These are phyloP conservation scores for Stichopus horrens DNA, from an alignment of 53 echinoderm and acorn worm genomes.

Conservation along the genomic window DNA sequence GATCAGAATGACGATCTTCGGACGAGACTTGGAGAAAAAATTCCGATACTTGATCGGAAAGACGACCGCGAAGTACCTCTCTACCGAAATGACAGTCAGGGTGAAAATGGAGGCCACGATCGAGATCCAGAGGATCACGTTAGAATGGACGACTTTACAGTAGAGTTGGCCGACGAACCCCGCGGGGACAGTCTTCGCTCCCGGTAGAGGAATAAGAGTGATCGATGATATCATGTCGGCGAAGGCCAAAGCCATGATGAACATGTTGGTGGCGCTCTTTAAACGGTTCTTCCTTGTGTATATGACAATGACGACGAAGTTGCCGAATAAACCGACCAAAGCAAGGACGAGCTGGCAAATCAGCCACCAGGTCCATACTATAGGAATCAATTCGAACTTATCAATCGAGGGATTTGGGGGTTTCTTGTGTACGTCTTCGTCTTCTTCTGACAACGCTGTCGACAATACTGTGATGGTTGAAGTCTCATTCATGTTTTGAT, in stretches of 20 bases:
- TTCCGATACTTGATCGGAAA: slow-evolving; percentile 65
- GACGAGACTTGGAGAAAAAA: slow-evolving; percentile 61
- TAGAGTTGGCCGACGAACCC: slow-evolving; percentile 66
- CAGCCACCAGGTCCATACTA: slow-evolving; percentile 62
- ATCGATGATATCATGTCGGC: slow-evolving; percentile 84
- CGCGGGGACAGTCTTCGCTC: slow-evolving; percentile 36
- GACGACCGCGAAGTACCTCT: slow-evolving; percentile 78
- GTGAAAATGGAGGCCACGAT: slow-evolving; percentile 79
- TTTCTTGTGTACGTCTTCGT: too few relatives aligned
- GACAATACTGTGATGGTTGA: too few relatives aligned
- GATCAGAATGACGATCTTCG: slow-evolving; percentile 52
- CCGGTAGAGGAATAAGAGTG: slow-evolving; percentile 68
- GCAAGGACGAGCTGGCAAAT: slow-evolving; percentile 64
- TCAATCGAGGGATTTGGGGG: too few relatives aligned
- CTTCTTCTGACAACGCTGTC: too few relatives aligned
- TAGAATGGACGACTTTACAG: slow-evolving; percentile 71
- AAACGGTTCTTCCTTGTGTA: slow-evolving; percentile 57
- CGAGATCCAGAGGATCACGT: slow-evolving; percentile 78
- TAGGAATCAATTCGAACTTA: not conserved
- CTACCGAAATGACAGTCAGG: slow-evolving; percentile 72
- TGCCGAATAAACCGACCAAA: slow-evolving; percentile 75
- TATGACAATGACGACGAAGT: slow-evolving; percentile 70
- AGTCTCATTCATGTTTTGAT: too few relatives aligned
- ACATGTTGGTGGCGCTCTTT: slow-evolving; percentile 66
- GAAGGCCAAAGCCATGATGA: slow-evolving; percentile 72